These are phyloP conservation scores for Leptinotarsa undecemlineata DNA, from an alignment of 1,140 invertebrate genomes.

Conservation along the genomic window DNA sequence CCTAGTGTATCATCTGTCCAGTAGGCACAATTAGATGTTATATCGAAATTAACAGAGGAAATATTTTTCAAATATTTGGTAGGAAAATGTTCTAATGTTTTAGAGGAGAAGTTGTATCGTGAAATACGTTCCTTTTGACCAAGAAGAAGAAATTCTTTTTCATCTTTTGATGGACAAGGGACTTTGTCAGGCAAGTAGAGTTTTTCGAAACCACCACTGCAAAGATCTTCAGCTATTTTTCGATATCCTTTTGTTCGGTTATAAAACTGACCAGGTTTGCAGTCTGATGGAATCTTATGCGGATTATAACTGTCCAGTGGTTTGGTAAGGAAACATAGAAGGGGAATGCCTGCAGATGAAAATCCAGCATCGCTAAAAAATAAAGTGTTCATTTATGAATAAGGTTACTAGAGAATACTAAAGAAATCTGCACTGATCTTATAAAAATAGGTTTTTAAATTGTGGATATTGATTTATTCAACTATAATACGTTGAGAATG, in stretches of 20 bases:
- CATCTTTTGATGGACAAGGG: slow-evolving; percentile 68
- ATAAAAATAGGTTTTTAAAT: no score
- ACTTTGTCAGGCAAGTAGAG: slow-evolving; percentile 72
- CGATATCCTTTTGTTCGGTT: slow-evolving; percentile 84
- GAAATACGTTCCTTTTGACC: slow-evolving; percentile 75
- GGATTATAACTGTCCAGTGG: slow-evolving; percentile 63
- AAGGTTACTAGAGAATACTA: no score
- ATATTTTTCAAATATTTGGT: slow-evolving; percentile 75
- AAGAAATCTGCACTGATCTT: no score
- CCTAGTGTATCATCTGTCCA: slow-evolving; percentile 85
- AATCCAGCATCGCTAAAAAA: slow-evolving; percentile 66
- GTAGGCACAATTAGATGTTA: slow-evolving; percentile 82
- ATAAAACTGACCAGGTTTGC: slow-evolving; percentile 73
- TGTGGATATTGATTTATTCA: no score
- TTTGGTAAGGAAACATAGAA: slow-evolving; percentile 63
- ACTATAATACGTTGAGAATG: neutral
- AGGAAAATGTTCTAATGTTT: slow-evolving; percentile 66
- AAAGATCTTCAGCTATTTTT: slow-evolving; percentile 81
- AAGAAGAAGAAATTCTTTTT: slow-evolving; percentile 77
- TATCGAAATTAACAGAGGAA: slow-evolving; percentile 86
- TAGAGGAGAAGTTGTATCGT: slow-evolving; percentile 69
- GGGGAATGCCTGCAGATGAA: slow-evolving; percentile 45
- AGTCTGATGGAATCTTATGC: slow-evolving; percentile 68
- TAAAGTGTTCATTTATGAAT: neutral
- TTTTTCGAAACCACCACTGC: slow-evolving; percentile 69